Evolutionary conservation across 2,888 invertebrate species (phyloP).

Genomic region (Tridacna gigas): DNA sequence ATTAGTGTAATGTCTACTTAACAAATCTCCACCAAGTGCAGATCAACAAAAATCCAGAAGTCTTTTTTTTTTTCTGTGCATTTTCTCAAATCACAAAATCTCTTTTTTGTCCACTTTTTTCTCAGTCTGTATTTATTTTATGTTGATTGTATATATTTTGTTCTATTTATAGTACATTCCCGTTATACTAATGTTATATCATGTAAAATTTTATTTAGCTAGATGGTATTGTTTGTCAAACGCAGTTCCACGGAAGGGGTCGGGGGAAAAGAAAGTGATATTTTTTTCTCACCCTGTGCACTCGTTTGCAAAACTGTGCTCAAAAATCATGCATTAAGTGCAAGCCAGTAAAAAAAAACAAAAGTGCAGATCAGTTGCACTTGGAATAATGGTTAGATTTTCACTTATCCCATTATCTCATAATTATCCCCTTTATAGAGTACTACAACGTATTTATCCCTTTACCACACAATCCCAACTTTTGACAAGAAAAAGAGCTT

Average conservation of each 20-base stretch:
- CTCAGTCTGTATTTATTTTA: conserved; percentile 23
- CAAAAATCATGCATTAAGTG: conserved; percentile 21
- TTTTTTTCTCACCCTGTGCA: background rate
- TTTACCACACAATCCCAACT: no score
- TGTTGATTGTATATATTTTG: conserved; percentile 56
- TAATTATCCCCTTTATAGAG: no score
- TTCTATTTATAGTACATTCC: conserved; percentile 67
- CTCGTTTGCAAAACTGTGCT: conserved; percentile 14
- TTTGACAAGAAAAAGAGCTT: no score
- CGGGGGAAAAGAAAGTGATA: background rate
- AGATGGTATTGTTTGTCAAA: conserved; percentile 45
- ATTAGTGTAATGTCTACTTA: background rate
- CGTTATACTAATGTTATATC: conserved; percentile 60
- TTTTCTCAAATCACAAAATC: background rate
- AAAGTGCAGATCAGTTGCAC: background rate
- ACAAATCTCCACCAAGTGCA: conserved; percentile 9
- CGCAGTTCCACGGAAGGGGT: conserved; percentile 9
- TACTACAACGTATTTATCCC: no score
- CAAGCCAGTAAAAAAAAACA: conserved; percentile 20
- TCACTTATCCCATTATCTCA: no score
- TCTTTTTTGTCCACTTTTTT: conserved; percentile 21
- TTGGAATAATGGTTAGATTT: no score
- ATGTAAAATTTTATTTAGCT: conserved; percentile 65
- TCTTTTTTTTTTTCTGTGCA: conserved; percentile 12
- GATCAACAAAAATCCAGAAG: conserved; percentile 1